A percentile compares a stretch with the other conserved stretches of the same genome.
These are phyloP conservation scores for Zaprionus taronus DNA, from an alignment of 1,140 invertebrate genomes.

Conservation along the genomic window DNA sequence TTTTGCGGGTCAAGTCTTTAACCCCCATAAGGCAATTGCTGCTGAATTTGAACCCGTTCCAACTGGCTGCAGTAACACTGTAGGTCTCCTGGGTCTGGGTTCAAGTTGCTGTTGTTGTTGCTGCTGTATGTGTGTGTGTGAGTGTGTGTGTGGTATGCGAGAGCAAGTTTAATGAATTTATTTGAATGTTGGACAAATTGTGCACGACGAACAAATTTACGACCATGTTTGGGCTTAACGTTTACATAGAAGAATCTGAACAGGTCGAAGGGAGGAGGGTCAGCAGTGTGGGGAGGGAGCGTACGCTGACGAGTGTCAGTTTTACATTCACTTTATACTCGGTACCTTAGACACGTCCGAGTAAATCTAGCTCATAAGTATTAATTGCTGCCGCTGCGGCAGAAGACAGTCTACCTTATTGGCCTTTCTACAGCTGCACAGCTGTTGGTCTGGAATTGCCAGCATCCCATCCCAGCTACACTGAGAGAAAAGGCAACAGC, in stretches of 20 bases:
- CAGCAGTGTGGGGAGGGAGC: background rate
- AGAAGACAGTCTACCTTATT: constrained; percentile 25
- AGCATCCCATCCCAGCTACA: background rate
- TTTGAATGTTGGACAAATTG: constrained; percentile 83
- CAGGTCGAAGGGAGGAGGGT: background rate
- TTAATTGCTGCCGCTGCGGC: constrained; percentile 69
- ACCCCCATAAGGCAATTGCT: constrained; percentile 49
- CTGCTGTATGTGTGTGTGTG: constrained; percentile 26
- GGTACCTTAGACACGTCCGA: constrained; percentile 63
- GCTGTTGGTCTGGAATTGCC: constrained; percentile 56
- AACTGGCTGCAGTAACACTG: constrained; percentile 56
- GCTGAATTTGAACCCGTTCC: constrained; percentile 41
- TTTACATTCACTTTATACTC: constrained; percentile 79
- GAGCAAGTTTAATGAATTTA: constrained; percentile 80
- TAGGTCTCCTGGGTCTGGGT: constrained; percentile 15
- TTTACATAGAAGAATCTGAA: constrained; percentile 24
- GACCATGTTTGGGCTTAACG: constrained; percentile 60
- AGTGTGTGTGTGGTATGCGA: constrained; percentile 34
- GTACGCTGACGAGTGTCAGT: constrained; percentile 66
- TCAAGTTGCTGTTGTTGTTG: constrained; percentile 40
- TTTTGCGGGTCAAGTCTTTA: constrained; percentile 58
- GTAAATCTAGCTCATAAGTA: constrained; percentile 33
- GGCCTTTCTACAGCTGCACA: constrained; percentile 70
- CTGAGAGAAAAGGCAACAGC: background rate
- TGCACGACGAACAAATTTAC: constrained; percentile 80